Evolutionary conservation across 2,113 vertebrate genomes (phyloP), one percentile per base, ranked within the genome.

Genomic region (Cephalopholis sonnerati): DNA sequence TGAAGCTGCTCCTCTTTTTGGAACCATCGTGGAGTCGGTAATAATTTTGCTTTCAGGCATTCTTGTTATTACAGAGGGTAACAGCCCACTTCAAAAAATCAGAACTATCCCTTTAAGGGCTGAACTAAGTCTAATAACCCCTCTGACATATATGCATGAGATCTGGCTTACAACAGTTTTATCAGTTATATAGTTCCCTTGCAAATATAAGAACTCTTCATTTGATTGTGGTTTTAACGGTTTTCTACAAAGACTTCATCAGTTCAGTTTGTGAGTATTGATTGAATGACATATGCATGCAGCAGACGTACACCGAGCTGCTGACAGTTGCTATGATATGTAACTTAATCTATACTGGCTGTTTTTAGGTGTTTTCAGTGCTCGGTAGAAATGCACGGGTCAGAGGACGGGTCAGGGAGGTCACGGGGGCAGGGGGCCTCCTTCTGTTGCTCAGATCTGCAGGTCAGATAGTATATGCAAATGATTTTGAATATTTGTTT

Each of bases 361-460:
- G 54, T 17, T 66, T 46, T n/a, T 1, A 39, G 20, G n/a, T 50
- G 36, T 67, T n/a, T 48, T 57, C 2, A 27, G 24, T 22, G 55
- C 3, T 17, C 18, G 13, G 48, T 70, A 72, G 53, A 70, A 76
- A 70, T 59, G 50, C 20, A 48, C 62, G 67, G 80, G 81, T 74
- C 57, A 54, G 65, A 32, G 29, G 70, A 50, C 32, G 25, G 79
- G 76, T 71, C 59, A 69, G 39, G 71, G 55, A 58, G 71, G 79
- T 76, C 86, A 85, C 24, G 1, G 22, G 74, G 81, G 5, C 74
- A 48, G 25, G 61, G 20, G 80, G 63, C 64, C 64, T 57, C 86
- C 75, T 78, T 73, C 82, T 87, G 79, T 67, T 86, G 57, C 18
- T 0, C 1, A 20, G 20, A 24, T 11, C 68, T 66, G 32, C 41